Percentiles rank a stretch among this genome's conserved stretches.
Conservation (phyloP, 37 sponge, comb jelly and placozoan species). For the Lycopodina hypogea region DNA sequence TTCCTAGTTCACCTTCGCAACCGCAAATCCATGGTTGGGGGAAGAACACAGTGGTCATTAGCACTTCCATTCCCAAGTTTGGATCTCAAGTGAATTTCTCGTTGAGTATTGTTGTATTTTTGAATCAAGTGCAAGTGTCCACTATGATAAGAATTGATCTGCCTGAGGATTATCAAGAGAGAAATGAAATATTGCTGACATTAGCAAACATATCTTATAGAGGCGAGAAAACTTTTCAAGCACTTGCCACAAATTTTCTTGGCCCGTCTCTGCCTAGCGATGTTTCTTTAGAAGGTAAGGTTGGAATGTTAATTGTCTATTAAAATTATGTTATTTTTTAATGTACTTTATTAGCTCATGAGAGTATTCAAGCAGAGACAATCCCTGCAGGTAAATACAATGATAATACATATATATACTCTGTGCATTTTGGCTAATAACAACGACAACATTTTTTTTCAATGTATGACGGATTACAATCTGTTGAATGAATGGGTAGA, state of each 20-base stretch:
- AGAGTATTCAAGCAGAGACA: no score
- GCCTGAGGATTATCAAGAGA: background rate
- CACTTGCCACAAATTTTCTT: background rate
- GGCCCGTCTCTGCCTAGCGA: slow-evolving; percentile 2
- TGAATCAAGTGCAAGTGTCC: slow-evolving; percentile 4
- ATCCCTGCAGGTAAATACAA: no score
- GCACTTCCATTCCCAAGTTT: slow-evolving; percentile 7
- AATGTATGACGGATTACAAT: no score
- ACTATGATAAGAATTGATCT: background rate
- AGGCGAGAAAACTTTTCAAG: background rate
- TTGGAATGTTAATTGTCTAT: no score
- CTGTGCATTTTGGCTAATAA: no score
- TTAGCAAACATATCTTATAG: slow-evolving; percentile 11
- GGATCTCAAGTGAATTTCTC: background rate
- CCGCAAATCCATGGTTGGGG: slow-evolving; percentile 12
- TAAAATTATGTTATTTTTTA: no score
- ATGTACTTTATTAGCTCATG: no score
- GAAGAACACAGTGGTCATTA: background rate
- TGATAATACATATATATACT: no score
- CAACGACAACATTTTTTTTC: no score
- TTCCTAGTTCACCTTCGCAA: slow-evolving; percentile 6
- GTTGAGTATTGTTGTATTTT: background rate
- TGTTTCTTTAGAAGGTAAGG: background rate
- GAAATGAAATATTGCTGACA: background rate
- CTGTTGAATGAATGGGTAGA: no score